Evolutionary conservation across 2,797 vertebrate species (phyloP).

Genomic region (Neomorphus geoffroyi): DNA sequence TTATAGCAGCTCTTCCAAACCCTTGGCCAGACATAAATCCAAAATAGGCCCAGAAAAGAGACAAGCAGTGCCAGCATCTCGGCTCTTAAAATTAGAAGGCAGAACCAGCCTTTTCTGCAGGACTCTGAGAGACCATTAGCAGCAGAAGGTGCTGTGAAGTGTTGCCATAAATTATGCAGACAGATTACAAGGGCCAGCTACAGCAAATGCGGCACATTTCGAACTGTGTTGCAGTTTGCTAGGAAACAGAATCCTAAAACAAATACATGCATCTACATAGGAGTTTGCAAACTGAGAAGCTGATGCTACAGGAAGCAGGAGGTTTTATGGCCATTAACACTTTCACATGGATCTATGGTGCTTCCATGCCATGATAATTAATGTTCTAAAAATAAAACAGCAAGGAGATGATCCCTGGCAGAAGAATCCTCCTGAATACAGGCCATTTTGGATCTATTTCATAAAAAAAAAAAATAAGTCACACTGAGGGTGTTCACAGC

Average conservation of each 20-base stretch:
- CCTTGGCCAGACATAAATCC: constrained; percentile 17
- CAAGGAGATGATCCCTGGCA: neutral
- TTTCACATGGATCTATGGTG: neutral
- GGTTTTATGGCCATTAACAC: neutral
- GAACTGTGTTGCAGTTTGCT: neutral
- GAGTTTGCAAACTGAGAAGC: constrained; percentile 23
- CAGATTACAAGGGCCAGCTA: neutral
- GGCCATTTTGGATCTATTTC: neutral
- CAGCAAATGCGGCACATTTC: constrained; percentile 12
- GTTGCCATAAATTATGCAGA: neutral
- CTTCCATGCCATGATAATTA: neutral
- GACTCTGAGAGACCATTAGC: constrained; percentile 4
- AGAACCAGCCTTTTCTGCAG: constrained; percentile 25
- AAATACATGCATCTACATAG: neutral
- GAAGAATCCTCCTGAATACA: neutral
- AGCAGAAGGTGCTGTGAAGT: neutral
- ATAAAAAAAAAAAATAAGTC: neutral
- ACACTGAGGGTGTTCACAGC: neutral
- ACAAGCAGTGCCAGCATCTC: constrained; percentile 1
- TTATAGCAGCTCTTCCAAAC: constrained; percentile 33
- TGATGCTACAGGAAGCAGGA: neutral
- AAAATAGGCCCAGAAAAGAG: constrained; percentile 14
- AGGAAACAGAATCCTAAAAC: constrained; percentile 38
- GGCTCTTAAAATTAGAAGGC: constrained; percentile 49
- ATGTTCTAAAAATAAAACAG: constrained; percentile 7